These are phyloP conservation scores for Pogonocherus hispidulus DNA, from an alignment of 2,888 invertebrate genomes.

Conservation along the genomic window DNA sequence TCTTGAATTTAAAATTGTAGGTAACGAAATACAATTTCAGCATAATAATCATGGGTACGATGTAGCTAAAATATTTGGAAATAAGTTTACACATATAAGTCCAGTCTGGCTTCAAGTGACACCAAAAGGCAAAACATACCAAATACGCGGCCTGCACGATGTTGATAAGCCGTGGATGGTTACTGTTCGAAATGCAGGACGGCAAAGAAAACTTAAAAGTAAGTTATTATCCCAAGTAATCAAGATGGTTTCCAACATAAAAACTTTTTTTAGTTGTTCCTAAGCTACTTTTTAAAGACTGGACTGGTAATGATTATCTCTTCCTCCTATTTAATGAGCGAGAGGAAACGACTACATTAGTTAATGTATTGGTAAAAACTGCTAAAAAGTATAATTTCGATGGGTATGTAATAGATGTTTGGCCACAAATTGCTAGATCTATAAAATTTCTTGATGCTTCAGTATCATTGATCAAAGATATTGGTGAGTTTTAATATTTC, in stretches of 20 bases:
- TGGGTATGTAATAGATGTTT: constrained; percentile 92
- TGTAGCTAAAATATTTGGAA: constrained; percentile 89
- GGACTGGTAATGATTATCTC: constrained; percentile 82
- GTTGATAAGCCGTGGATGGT: constrained; percentile 88
- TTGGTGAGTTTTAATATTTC: too few relatives aligned
- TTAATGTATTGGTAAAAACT: constrained; percentile 75
- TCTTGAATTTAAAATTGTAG: too few relatives aligned
- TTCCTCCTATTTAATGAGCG: constrained; percentile 78
- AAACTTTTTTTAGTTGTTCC: constrained; percentile 83
- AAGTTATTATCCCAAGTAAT: constrained; percentile 51
- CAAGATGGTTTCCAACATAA: not conserved
- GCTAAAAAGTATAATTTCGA: constrained; percentile 83
- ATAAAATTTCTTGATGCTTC: constrained; percentile 72
- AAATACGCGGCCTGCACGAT: constrained; percentile 83
- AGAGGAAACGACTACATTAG: constrained; percentile 78
- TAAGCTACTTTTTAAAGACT: constrained; percentile 90
- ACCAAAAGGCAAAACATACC: constrained; percentile 75
- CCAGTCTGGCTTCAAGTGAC: constrained; percentile 96
- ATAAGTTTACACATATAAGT: constrained; percentile 91
- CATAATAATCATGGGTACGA: constrained; percentile 97
- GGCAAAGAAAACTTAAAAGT: constrained; percentile 74
- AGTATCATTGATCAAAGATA: constrained; percentile 75
- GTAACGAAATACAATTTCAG: constrained; percentile 68
- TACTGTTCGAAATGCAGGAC: constrained; percentile 75
- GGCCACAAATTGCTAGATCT: constrained; percentile 85